Conservation (phyloP, 2,113 vertebrate species). For the Drymodes brunneopygia region DNA sequence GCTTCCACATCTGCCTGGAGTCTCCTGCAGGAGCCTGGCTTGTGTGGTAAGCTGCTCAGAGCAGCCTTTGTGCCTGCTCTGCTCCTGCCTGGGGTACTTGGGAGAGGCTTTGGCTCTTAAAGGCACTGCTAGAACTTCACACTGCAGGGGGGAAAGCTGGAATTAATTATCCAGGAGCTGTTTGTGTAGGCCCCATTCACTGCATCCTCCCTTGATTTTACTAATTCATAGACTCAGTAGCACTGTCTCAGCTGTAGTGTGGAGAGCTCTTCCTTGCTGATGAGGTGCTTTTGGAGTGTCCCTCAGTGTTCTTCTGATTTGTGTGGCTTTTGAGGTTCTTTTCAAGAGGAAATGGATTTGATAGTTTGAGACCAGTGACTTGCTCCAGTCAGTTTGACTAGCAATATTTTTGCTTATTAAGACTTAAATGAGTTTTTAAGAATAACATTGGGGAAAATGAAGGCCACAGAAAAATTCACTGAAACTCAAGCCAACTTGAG, state of each 20-base stretch:
- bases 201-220: fast-evolving
- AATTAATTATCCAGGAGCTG: background rate
- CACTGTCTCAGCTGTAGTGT: fast-evolving
- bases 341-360: background rate
- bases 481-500: background rate
- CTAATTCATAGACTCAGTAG: fast-evolving
- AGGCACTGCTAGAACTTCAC: too few relatives aligned
- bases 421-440: background rate
- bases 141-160: fast-evolving
- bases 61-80: background rate
- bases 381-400: background rate
- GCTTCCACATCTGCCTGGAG: background rate
- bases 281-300: background rate
- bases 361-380: background rate
- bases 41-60: background rate
- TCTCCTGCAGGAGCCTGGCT: background rate
- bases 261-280: background rate
- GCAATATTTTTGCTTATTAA: background rate
- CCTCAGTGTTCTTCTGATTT: fast-evolving
- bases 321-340: background rate
- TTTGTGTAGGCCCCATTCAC: background rate
- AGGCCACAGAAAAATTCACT: background rate
- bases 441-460: fast-evolving
- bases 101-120: background rate
- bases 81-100: background rate